phyloP scores from a whole-genome alignment of 2,113 vertebrate genomes.

The Pachyramphus minor region DNA sequence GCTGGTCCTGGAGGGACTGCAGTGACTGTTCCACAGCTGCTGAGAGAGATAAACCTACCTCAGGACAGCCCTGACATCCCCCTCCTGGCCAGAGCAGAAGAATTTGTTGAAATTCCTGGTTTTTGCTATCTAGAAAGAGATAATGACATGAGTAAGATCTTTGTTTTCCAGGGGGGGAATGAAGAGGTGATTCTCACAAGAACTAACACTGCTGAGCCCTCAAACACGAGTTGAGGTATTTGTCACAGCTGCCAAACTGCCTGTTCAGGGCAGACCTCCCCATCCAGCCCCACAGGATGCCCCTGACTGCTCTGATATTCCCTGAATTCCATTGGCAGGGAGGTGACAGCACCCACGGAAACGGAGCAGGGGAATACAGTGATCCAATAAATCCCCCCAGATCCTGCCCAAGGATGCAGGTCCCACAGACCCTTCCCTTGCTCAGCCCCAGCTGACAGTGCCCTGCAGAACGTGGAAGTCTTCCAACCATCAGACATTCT shows the following conservation, averaged over 20 bases:
- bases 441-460: neutral
- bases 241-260: neutral
- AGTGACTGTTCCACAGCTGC: neutral
- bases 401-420: neutral
- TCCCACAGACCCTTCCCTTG: neutral
- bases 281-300: neutral
- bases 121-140: neutral
- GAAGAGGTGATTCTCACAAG: neutral
- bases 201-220: neutral
- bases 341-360: neutral
- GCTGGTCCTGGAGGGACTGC: neutral
- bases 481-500: neutral
- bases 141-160: fast-evolving
- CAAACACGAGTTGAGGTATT: neutral
- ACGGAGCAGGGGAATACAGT: neutral
- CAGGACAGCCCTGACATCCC: neutral
- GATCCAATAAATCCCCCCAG: neutral
- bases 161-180: neutral
- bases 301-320: neutral
- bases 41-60: neutral
- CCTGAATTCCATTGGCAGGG: fast-evolving
- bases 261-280: neutral
- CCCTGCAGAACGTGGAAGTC: neutral
- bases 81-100: neutral
- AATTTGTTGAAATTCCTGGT: neutral